Evolutionary conservation across 2,113 vertebrate species (phyloP).

Genomic region (Candoia aspera): DNA sequence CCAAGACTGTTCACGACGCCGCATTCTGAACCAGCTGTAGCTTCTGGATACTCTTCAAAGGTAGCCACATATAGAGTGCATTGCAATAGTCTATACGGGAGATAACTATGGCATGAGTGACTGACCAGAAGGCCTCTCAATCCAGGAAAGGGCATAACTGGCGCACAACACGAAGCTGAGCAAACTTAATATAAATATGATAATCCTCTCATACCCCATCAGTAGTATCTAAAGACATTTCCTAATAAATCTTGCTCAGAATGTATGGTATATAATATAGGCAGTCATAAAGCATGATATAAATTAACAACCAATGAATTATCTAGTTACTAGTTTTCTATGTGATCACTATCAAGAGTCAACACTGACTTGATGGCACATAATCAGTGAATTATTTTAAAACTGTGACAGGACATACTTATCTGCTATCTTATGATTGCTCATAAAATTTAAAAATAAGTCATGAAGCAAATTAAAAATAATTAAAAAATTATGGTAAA

Average conservation of each 20-base stretch:
- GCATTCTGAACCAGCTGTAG: no score
- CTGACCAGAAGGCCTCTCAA: no score
- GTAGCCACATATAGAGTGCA: no score
- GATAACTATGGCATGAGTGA: no score
- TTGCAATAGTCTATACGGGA: no score
- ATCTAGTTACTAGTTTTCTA: neutral
- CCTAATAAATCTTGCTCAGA: neutral
- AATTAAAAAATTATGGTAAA: no score
- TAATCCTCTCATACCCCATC: neutral
- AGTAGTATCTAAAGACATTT: neutral
- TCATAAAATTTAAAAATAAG: neutral
- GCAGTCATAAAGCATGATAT: slow-evolving; percentile 21
- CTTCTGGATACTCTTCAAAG: no score
- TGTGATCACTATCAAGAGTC: neutral
- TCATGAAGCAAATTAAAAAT: neutral
- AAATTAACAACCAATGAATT: neutral
- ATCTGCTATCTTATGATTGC: neutral
- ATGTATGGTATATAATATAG: neutral
- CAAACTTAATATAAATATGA: neutral
- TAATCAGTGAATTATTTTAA: neutral
- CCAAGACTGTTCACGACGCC: no score
- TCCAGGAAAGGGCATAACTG: no score
- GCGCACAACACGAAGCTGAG: no score
- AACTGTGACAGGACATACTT: neutral
- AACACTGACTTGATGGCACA: neutral